Conservation (phyloP, 2,797 vertebrate genomes). For the Prionace glauca region DNA sequence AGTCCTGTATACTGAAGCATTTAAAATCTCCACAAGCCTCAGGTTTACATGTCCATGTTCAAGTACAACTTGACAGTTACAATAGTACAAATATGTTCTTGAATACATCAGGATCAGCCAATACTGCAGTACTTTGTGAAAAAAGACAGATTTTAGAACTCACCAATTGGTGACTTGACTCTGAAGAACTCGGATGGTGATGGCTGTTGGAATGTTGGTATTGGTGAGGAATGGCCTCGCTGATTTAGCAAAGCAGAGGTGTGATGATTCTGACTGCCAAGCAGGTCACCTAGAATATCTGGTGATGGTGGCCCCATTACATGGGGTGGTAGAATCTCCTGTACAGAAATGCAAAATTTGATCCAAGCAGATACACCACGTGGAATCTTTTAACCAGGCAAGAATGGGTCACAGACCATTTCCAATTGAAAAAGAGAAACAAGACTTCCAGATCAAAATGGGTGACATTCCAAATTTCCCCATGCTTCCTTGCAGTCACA, state of each 20-base stretch:
- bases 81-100: not conserved
- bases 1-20: not conserved
- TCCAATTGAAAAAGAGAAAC: not conserved
- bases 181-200: constrained; percentile 28
- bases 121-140: not conserved
- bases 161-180: constrained; percentile 64
- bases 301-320: constrained; percentile 67
- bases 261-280: constrained; percentile 67
- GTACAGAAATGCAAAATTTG: constrained; percentile 25
- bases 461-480: not conserved
- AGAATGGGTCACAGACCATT: constrained; percentile 8
- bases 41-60: no score
- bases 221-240: constrained; percentile 74
- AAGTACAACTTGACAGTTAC: not conserved
- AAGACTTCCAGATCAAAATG: not conserved
- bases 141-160: constrained; percentile 28
- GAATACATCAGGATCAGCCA: not conserved
- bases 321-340: constrained; percentile 82
- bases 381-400: not conserved
- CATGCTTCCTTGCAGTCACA: not conserved
- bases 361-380: not conserved
- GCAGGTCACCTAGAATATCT: constrained; percentile 68
- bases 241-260: constrained; percentile 63
- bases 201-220: constrained; percentile 44
- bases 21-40: not conserved